Evolutionary conservation across 2,113 vertebrate genomes (phyloP), one percentile per base, ranked within the genome.

Genomic region (Notothenia coriiceps): DNA sequence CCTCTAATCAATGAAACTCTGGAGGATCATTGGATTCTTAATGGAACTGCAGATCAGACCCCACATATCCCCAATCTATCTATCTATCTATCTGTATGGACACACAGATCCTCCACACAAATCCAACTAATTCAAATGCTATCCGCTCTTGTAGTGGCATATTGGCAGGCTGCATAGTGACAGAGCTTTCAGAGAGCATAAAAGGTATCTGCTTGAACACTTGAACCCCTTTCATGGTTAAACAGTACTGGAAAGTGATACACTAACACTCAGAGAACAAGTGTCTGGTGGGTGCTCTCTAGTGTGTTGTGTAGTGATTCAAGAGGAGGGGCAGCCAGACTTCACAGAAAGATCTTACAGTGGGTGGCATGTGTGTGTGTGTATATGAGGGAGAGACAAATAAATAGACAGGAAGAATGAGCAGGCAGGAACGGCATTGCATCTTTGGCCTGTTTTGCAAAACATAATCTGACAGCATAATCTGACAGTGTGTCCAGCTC

Each of bases 401-500:
- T 13, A 54, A 75, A 80, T 6, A 55, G 50, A 80, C 52, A 74
- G 77, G 85, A 15, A 47, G 59, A 79, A 68, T 10, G 66, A 70
- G 78, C 43, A 15, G 77, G 82, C 52, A n/a, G 46, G 74, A 71
- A 77, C 15, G 3, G 66, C 79, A 79, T 65, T 78, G 86, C 76
- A 54, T 79, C 80, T 56, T 70, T 66, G 60, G 84, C 88, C 64
- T 90, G 88, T 86, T 89, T 85, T 85, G 69, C 73, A 83, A 88
- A 90, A 91, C 78, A 79, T 84, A 84, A 91, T 89, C 86, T 91
- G 92, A 29, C 29, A 29, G 4, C 29, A 79, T 84, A 84, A 91
- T 89, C 86, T 91, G 92, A 93, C 91, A 92, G 89, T 44, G 9
- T 81, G 86, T 91, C 89, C 82, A 88, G 85, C 85, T 78, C 49